Percentiles rank a stretch among this genome's conserved stretches.
These are phyloP conservation scores for Rhadina sibilatrix DNA, from an alignment of 2,113 vertebrate species.

Conservation along the genomic window DNA sequence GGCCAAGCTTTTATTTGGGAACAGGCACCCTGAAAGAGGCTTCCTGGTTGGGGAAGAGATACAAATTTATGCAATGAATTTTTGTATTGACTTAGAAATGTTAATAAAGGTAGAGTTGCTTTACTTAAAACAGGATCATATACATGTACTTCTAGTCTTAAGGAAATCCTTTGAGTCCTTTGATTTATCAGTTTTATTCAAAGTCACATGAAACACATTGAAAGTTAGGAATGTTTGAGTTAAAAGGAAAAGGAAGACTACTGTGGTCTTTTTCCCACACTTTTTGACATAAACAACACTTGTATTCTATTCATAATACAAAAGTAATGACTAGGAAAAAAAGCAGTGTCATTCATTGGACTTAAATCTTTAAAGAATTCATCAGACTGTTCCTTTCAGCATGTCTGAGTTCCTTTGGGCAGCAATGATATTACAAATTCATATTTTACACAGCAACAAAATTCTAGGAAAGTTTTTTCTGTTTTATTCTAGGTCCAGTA, in stretches of 20 bases:
- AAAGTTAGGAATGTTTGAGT: background rate
- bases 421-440: background rate
- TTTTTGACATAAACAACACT: background rate
- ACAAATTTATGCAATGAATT: background rate
- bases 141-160: background rate
- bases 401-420: background rate
- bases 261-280: background rate
- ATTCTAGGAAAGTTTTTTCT: background rate
- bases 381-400: background rate
- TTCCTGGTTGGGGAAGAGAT: background rate
- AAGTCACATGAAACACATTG: conserved; percentile 2
- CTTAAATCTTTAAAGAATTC: background rate
- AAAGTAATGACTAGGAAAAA: background rate
- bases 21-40: background rate
- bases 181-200: background rate
- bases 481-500: background rate
- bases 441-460: background rate
- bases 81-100: background rate
- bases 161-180: background rate
- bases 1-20: background rate
- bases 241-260: background rate
- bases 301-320: background rate
- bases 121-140: background rate
- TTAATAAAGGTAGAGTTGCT: background rate
- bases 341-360: background rate